These are phyloP conservation scores for Sinocyclocheilus maitianheensis DNA, from an alignment of 2,113 vertebrate genomes.

Conservation along the genomic window DNA sequence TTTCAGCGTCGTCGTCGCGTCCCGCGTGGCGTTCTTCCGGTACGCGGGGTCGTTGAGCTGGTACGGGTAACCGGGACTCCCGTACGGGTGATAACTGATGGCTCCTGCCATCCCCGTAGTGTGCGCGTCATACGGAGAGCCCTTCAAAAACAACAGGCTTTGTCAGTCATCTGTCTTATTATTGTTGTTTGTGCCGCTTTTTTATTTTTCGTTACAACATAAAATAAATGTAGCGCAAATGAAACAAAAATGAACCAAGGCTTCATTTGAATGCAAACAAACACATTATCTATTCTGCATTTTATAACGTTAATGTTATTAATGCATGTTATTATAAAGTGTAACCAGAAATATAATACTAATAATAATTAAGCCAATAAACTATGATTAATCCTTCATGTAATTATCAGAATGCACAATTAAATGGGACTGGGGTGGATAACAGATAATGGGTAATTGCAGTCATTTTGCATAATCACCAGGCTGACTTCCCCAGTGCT, in stretches of 20 bases:
- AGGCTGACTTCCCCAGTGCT: slow-evolving; percentile 49
- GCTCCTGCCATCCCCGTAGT: slow-evolving; percentile 92
- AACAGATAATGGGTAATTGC: slow-evolving; percentile 62
- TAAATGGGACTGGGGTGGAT: slow-evolving; percentile 56
- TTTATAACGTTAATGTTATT: not conserved
- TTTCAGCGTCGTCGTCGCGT: slow-evolving; percentile 95
- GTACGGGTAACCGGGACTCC: slow-evolving; percentile 94
- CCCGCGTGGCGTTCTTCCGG: slow-evolving; percentile 96
- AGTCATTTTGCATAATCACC: slow-evolving; percentile 66
- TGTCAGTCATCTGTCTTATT: not conserved
- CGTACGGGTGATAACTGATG: slow-evolving; percentile 93
- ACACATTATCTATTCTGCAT: not conserved
- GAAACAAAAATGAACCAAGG: not conserved
- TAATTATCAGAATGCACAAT: slow-evolving; percentile 70
- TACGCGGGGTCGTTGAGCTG: slow-evolving; percentile 98
- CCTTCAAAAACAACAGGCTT: slow-evolving; percentile 70
- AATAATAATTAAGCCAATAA: slow-evolving; percentile 54
- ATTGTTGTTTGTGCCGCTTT: not conserved
- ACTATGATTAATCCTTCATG: slow-evolving; percentile 62
- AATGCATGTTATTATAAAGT: slow-evolving; percentile 13
- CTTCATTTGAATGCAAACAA: not conserved
- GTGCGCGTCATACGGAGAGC: slow-evolving; percentile 94
- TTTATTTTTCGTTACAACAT: not conserved
- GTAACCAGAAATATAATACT: slow-evolving; percentile 38
- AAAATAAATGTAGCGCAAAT: not conserved